Evolutionary conservation across 2,888 invertebrate species (phyloP).

Genomic region (Idaea straminata): DNA sequence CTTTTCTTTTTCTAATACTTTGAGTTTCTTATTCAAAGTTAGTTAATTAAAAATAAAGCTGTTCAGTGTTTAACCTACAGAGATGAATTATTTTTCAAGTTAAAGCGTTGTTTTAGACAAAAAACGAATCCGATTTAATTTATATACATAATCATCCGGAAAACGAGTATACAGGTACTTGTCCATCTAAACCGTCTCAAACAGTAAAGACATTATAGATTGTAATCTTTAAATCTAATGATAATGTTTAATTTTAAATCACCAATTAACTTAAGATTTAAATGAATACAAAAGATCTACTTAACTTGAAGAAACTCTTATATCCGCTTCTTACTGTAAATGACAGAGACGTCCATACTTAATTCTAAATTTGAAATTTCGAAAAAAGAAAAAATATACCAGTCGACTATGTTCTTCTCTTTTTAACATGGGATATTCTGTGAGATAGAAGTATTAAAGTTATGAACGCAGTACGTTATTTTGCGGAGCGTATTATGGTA

Average conservation of each 20-base stretch:
- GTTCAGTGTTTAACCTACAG: no score
- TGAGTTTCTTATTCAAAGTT: no score
- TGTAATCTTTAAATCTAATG: neutral
- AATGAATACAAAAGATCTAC: neutral
- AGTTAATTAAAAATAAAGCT: no score
- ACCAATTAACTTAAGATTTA: constrained; percentile 2
- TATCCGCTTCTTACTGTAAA: neutral
- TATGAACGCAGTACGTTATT: neutral
- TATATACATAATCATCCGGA: neutral
- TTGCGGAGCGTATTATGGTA: neutral
- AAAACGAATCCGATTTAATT: neutral
- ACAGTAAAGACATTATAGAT: neutral
- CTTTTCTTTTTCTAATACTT: no score
- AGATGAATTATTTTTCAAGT: no score
- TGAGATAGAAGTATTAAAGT: neutral
- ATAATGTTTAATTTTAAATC: constrained; percentile 1
- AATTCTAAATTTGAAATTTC: neutral
- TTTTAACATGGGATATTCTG: neutral
- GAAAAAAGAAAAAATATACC: neutral
- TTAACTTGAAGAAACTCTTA: neutral
- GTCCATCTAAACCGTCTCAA: neutral
- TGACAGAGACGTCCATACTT: neutral
- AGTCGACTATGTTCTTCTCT: neutral
- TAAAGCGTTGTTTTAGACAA: neutral
- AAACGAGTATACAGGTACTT: neutral